Evolutionary conservation across 2,888 invertebrate genomes (phyloP), one percentile per base, ranked within the genome.

Genomic region (Pyrgus malvae): DNA sequence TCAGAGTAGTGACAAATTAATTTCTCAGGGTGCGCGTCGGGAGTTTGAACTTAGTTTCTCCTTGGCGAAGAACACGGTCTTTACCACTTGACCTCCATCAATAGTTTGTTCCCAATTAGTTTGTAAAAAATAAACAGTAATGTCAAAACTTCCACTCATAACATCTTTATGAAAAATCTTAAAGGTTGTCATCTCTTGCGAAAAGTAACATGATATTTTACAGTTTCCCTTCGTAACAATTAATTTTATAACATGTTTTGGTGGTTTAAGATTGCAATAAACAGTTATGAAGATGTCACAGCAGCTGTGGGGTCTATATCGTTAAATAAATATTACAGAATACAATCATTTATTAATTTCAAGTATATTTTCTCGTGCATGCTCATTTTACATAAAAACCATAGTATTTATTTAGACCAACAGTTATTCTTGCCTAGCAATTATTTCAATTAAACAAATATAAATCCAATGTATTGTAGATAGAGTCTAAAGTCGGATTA

Each of bases 331-430:
- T 37, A 19, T 35, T 44, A 29, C 27, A 35, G n/a, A 23, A 46
- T 14, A 12, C 12, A 16, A 45, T 45, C 38, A 53, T 45, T 45
- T 31, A 14, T 31, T 45, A 45, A 53, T 45, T 53, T 23, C n/a
- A 8, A 40, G 12, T 9, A 9, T 9, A 8, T 44, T 33, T 35
- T 17, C 9, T 35, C 42, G 17, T 19, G 25, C n/a, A 35, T 37
- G 27, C 27, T 21, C 27, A 1, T 37, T 29, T 44, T 40, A 35
- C 45, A 53, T 14, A 38, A 45, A 48, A 54, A 41, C 11, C 25
- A 41, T 25, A 38, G 19, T 40, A 40, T 45, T 53, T 40, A 51
- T 54, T 46, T 40, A 33, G 40, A 33, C 8, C 21, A 45, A 54
- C 40, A 14, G 29, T 46, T 46, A 54, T 25, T 14, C 11, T 49